phyloP scores from a whole-genome alignment of 2,888 invertebrate genomes.

The Crematogaster levior region DNA sequence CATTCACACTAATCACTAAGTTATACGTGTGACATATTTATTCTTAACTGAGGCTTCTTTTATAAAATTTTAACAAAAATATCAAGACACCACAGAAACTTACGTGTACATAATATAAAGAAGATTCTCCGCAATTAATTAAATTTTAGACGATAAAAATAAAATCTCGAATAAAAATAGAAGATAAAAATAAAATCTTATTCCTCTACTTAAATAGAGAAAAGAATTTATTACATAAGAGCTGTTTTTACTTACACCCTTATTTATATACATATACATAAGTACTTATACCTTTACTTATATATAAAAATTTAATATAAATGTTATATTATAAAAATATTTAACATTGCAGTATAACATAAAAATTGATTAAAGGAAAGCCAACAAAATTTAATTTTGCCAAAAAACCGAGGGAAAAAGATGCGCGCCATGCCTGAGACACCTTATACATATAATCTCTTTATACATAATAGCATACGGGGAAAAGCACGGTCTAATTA shows the following conservation, averaged over 20 bases:
- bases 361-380: neutral
- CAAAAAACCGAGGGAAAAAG: neutral
- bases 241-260: no score
- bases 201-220: neutral
- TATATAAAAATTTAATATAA: neutral
- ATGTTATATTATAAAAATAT: conserved; percentile 10
- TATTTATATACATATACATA: no score
- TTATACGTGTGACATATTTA: neutral
- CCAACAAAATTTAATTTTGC: neutral
- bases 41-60: neutral
- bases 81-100: neutral
- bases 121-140: neutral
- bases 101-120: neutral
- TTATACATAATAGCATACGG: conserved; percentile 21
- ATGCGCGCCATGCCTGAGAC: neutral
- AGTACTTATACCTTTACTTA: no score
- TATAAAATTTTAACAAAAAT: conserved; percentile 22
- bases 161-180: neutral
- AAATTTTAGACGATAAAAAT: neutral
- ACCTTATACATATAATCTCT: conserved; percentile 23
- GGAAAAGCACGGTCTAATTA: conserved; percentile 69
- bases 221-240: no score
- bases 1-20: neutral
- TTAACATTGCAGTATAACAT: neutral
- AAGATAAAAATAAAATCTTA: neutral